Evolutionary conservation across 2,113 vertebrate species (phyloP).

Genomic region (Casuarius casuarius): DNA sequence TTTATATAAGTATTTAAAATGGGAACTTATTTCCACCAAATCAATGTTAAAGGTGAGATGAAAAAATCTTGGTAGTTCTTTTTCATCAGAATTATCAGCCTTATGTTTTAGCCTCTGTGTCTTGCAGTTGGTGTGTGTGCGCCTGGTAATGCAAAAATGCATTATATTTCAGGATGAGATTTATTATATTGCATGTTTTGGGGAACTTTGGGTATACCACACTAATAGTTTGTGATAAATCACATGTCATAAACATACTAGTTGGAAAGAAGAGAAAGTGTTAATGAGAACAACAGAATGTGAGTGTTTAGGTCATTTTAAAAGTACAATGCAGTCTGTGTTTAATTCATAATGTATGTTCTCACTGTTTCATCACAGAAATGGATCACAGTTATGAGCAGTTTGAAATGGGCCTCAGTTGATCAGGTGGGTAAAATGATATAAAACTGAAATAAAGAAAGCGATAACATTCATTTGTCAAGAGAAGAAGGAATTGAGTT

Average conservation of each 20-base stretch:
- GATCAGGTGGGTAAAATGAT: conserved; percentile 4
- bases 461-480: conserved; percentile 61
- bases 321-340: background rate
- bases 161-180: background rate
- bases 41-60: background rate
- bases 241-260: background rate
- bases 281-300: background rate
- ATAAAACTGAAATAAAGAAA: conserved; percentile 58
- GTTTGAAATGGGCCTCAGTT: conserved; percentile 21
- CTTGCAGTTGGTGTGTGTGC: background rate
- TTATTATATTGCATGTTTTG: background rate
- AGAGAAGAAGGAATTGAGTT: conserved; percentile 43
- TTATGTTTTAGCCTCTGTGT: background rate
- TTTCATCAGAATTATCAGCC: background rate
- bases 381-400: conserved; percentile 7
- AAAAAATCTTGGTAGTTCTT: background rate
- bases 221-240: background rate
- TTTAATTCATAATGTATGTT: conserved; percentile 15
- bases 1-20: background rate
- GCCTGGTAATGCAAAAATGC: background rate
- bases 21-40: background rate
- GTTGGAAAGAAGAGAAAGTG: background rate
- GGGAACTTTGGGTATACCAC: background rate
- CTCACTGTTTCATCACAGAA: background rate
- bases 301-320: background rate